These are phyloP conservation scores for Synanthedon formicaeformis DNA, from an alignment of 2,888 invertebrate species.

Conservation along the genomic window DNA sequence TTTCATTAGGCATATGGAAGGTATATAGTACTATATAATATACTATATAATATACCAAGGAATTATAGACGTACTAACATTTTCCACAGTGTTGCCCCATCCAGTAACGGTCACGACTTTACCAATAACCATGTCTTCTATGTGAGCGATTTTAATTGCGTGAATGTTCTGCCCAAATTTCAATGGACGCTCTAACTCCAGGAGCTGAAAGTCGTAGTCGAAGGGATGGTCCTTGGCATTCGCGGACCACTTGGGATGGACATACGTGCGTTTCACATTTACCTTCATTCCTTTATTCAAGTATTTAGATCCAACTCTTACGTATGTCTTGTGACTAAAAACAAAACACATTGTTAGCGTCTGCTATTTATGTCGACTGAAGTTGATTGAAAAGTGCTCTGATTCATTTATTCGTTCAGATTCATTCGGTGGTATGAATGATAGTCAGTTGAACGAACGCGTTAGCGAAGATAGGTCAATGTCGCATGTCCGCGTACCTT, in stretches of 20 bases:
- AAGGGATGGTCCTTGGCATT: constrained; percentile 48
- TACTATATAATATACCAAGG: too few relatives aligned
- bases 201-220: constrained; percentile 52
- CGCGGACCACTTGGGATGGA: constrained; percentile 44
- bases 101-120: constrained; percentile 54
- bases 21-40: too few relatives aligned
- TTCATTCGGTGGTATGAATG: too few relatives aligned
- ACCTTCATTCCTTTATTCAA: constrained; percentile 37
- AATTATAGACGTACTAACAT: constrained; percentile 30
- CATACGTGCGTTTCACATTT: constrained; percentile 19
- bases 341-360: too few relatives aligned
- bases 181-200: constrained; percentile 35
- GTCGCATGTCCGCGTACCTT: too few relatives aligned
- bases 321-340: constrained; percentile 41
- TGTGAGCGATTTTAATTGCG: constrained; percentile 46
- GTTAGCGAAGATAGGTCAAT: too few relatives aligned
- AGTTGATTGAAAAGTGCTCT: too few relatives aligned
- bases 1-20: too few relatives aligned
- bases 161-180: constrained; percentile 40
- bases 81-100: constrained; percentile 58
- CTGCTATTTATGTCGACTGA: too few relatives aligned
- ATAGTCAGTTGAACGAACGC: too few relatives aligned
- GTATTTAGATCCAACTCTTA: constrained; percentile 50
- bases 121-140: constrained; percentile 54
- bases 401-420: too few relatives aligned